Evolutionary conservation across 1,140 invertebrate species (phyloP).

Genomic region (Nylanderia fulva): DNA sequence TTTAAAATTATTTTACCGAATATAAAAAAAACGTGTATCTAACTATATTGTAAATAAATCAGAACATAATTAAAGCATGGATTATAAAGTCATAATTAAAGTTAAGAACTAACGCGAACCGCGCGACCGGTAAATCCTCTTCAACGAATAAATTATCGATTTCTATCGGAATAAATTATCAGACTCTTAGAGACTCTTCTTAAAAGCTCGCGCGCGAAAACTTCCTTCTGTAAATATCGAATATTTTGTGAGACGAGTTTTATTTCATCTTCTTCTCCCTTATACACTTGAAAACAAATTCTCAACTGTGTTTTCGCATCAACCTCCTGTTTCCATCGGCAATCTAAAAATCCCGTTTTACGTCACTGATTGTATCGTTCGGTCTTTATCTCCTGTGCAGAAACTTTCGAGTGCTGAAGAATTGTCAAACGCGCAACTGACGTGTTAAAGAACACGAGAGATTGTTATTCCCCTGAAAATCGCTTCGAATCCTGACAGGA

Average conservation of each 20-base stretch:
- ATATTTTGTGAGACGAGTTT: constrained; percentile 49
- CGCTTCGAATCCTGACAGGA: background rate
- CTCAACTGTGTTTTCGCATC: constrained; percentile 55
- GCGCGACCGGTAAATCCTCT: constrained; percentile 15
- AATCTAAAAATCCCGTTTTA: constrained; percentile 56
- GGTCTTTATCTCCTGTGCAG: constrained; percentile 14
- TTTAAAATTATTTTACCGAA: constrained; percentile 27
- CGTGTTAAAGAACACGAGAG: constrained; percentile 1
- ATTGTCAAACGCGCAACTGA: constrained; percentile 34
- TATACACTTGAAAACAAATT: constrained; percentile 33
- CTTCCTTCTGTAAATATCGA: constrained; percentile 52
- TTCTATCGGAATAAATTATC: constrained; percentile 56
- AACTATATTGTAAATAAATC: background rate
- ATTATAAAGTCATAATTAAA: constrained; percentile 44
- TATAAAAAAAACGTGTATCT: background rate
- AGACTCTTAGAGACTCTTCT: constrained; percentile 35
- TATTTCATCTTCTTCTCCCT: background rate
- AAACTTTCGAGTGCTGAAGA: constrained; percentile 49
- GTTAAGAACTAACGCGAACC: constrained; percentile 11
- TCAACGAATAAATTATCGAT: constrained; percentile 52
- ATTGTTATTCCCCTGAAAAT: constrained; percentile 37
- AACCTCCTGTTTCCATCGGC: constrained; percentile 50
- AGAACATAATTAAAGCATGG: constrained; percentile 33
- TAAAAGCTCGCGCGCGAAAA: constrained; percentile 45
- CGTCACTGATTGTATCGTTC: constrained; percentile 43